Base-by-base conservation (phyloP, 2,888 invertebrate species). In the Candidula unifasciata region DNA sequence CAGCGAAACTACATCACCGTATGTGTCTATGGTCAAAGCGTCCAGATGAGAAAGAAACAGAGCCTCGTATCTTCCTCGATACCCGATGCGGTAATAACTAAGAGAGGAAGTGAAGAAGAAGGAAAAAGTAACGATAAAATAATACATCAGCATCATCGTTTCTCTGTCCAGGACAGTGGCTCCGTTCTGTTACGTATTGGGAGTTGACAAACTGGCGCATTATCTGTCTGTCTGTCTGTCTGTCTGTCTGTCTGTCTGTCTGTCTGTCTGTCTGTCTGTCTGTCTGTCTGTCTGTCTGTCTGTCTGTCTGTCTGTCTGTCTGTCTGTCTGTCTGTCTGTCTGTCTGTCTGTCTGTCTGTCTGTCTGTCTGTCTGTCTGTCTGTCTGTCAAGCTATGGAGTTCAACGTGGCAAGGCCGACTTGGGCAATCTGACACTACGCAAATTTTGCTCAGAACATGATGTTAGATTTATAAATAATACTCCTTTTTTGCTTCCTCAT, bases 221-320 rank as follows among this genome's bases (percentile, higher is more conserved):
- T 80, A 21, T 80, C 80, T 80, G 30, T 52, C 30, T 52, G 21
- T 71, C 57, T 71, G 68, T 71, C 69, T 81, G 68, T 69, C 77
- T 69, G 44, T 74, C 74, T 37, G 44, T 66, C 16, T 69, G n/a
- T 66, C 10, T 79, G 27, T 79, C 18, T 54, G 3, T 66, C 18
- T 64, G 27, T 79, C 8, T 66, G 21, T 37, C 8, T 78, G 24
- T 68, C 66, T 69, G 21, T 69, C 35, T 80, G 18, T 80, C 66
- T 69, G 18, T 80, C n/a, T 80, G 27, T 44, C 35, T 37, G 44
- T 73, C 18, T 73, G 37, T 33, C 37, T 24, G 37, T 37, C 73
- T 79, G 27, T 35, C 13, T 66, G n/a, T 37, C 13, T 66, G 27
- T 66, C 21, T 64, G 16, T 64, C 27, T 79, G 21, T 66, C 35